Percentiles rank a stretch among this genome's conserved stretches.
phyloP scores from a whole-genome alignment of 2,797 vertebrate genomes.

The Intellagama lesueurii region DNA sequence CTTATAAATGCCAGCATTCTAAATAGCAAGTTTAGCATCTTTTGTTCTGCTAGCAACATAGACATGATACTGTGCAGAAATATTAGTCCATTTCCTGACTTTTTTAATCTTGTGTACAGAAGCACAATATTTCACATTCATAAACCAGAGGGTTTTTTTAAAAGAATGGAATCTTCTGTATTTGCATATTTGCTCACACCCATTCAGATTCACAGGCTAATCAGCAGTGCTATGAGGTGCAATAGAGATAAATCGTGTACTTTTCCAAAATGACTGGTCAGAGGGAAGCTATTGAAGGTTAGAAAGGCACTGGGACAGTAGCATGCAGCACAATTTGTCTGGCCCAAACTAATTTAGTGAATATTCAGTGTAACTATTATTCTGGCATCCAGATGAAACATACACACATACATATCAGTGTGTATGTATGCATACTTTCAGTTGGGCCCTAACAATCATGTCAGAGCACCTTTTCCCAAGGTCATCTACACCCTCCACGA shows the following conservation, averaged over 20 bases:
- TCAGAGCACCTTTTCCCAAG: too few relatives aligned
- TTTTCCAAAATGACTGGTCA: not conserved
- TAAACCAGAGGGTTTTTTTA: too few relatives aligned
- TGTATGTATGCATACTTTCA: rapidly evolving
- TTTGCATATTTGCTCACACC: not conserved
- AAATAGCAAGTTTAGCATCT: too few relatives aligned
- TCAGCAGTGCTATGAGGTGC: rapidly evolving
- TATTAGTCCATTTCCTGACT: too few relatives aligned
- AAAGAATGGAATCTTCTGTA: conserved; percentile 10
- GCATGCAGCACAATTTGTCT: not conserved
- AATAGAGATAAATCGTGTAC: conserved; percentile 10
- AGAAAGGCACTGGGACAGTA: conserved; percentile 12
- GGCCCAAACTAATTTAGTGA: not conserved
- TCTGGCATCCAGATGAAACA: not conserved
- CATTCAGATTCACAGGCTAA: conserved; percentile 26
- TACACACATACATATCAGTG: conserved; percentile 7
- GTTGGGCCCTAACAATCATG: not conserved
- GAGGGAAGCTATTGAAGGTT: not conserved
- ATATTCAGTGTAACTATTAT: not conserved
- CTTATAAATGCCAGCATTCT: too few relatives aligned
- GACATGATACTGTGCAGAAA: too few relatives aligned
- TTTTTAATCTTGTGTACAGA: too few relatives aligned
- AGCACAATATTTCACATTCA: too few relatives aligned
- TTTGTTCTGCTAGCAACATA: too few relatives aligned
- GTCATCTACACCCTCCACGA: too few relatives aligned